Evolutionary conservation across 2,797 vertebrate genomes (phyloP), one percentile per base, ranked within the genome.

Genomic region (Liasis olivaceus): DNA sequence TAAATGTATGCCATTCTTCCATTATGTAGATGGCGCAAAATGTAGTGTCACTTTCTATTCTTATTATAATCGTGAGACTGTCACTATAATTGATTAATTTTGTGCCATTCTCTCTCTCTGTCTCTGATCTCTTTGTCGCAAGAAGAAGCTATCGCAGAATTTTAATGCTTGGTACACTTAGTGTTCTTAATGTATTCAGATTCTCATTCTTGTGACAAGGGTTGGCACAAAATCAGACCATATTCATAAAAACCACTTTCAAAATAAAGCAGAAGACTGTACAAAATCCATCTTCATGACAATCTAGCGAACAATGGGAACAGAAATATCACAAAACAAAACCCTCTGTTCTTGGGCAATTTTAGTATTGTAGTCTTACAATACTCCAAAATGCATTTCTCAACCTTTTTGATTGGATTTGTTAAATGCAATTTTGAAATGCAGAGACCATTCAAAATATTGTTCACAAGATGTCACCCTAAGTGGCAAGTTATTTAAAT

Each of bases 81-180:
- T 95, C 94, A 93, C 93, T 95, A 77, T 96, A 97, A 97, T 96
- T 96, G 96, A 96, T 97, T 96, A 96, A 95, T 97, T 96, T 97
- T 95, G 87, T 94, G 93, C 93, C 92, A 95, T 96, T 97, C 96
- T 96, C 93, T 97, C 86, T 93, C 91, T 89, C 59, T 97, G 96
- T 96, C 93, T 97, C 91, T 95, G 95, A 96, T 97, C 95, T 95
- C 95, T 96, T 96, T 96, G 95, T 96, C 94, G 92, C 91, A 95
- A 94, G 93, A 96, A 96, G 94, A 93, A 95, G 91, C 94, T 97
- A 96, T 96, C 94, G 89, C 91, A 92, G 94, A 96, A 96, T 96
- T 96, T 95, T 95, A 96, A 97, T 95, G 95, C 93, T 95, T 94
- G 91, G 69, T 96, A 95, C 94, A 95, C 94, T 96, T 96, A 93